Conservation (phyloP, 92 coral and sea anemone genomes). For the Montipora capitata region DNA sequence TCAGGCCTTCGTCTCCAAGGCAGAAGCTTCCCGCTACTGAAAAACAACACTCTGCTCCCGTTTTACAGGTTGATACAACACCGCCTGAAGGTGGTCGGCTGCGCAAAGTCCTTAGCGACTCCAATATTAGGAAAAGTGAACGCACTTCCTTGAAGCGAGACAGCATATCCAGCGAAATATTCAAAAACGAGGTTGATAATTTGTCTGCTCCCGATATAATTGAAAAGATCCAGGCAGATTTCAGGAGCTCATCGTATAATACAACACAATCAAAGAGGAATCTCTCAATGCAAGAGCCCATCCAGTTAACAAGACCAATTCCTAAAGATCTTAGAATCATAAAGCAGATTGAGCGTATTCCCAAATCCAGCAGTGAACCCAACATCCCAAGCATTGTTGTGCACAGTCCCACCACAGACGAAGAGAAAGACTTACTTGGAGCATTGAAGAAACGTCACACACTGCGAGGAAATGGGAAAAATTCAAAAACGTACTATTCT, state of each 20-base stretch:
- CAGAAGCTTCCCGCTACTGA: neutral
- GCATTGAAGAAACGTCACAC: constrained; percentile 19
- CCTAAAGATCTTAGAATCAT: constrained; percentile 1
- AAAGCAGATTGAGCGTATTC: constrained; percentile 32
- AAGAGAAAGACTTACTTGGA: constrained; percentile 59
- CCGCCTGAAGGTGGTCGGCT: constrained; percentile 23
- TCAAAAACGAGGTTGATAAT: neutral
- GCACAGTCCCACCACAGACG: constrained; percentile 93
- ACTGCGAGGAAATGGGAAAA: constrained; percentile 6
- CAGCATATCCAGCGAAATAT: neutral
- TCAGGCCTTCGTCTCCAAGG: neutral
- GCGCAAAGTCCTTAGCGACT: constrained; percentile 45
- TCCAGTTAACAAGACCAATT: neutral
- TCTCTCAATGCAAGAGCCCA: neutral
- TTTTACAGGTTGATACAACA: neutral
- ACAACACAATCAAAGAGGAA: neutral
- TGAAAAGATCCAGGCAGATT: constrained; percentile 4
- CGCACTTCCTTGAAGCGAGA: neutral
- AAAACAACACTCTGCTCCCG: neutral
- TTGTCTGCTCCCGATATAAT: constrained; percentile 32
- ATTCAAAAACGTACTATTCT: constrained; percentile 32
- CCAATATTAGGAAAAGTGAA: constrained; percentile 25
- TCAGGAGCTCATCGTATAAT: neutral
- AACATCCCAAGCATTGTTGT: constrained; percentile 81
- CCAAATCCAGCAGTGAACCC: constrained; percentile 72